phyloP scores from a whole-genome alignment of 2,113 vertebrate genomes.

The Saiga tatarica region DNA sequence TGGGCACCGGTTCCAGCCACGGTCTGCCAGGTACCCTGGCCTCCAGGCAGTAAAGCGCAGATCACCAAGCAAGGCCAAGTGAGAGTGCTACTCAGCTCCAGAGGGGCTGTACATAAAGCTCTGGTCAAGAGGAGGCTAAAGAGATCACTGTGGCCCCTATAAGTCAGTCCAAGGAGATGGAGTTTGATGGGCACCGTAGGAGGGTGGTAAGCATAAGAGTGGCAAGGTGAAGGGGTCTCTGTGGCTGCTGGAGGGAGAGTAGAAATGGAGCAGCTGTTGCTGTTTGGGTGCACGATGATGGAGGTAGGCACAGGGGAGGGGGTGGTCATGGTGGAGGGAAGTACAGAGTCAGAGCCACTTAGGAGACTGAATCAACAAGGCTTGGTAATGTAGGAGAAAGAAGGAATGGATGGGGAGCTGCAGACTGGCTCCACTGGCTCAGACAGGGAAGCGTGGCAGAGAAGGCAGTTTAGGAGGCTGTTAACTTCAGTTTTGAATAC shows the following conservation, averaged over 20 bases:
- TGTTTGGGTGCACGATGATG: background rate
- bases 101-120: background rate
- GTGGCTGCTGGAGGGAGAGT: background rate
- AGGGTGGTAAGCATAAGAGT: background rate
- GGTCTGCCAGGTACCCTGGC: background rate
- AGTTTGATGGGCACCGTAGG: background rate
- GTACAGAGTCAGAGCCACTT: background rate
- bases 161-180: too few relatives aligned
- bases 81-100: background rate
- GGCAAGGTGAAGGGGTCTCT: background rate
- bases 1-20: background rate
- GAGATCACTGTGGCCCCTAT: fast-evolving
- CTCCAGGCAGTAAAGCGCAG: too few relatives aligned
- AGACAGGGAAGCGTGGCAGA: too few relatives aligned
- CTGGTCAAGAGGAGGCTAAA: background rate
- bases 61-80: background rate
- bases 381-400: background rate
- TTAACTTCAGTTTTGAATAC: background rate
- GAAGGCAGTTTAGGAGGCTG: background rate
- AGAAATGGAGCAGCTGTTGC: background rate
- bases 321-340: background rate
- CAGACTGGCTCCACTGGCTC: background rate
- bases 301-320: background rate
- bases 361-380: background rate
- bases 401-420: background rate